Evolutionary conservation across 2,113 vertebrate species (phyloP).

Genomic region (Tichodroma muraria): DNA sequence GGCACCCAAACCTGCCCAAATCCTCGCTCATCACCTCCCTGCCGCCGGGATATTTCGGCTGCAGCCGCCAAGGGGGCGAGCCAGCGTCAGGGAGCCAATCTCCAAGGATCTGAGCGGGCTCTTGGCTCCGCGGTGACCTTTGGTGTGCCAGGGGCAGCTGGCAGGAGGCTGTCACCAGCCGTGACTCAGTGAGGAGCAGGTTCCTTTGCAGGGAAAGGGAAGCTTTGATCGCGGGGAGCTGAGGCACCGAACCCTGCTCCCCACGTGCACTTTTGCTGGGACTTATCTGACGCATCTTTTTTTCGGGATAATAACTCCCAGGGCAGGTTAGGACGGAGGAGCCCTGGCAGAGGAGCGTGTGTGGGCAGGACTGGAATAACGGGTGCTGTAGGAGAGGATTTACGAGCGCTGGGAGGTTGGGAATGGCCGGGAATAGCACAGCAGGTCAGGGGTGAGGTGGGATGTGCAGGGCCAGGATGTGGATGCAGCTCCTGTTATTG

Average conservation of each 20-base stretch:
- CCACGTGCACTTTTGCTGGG: not conserved
- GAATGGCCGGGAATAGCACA: not conserved
- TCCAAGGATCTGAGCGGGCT: fast-evolving
- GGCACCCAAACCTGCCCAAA: not conserved
- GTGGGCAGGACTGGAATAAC: constrained; percentile 60
- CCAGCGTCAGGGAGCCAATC: fast-evolving
- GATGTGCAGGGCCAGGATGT: fast-evolving
- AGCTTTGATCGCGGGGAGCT: not conserved
- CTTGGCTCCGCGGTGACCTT: not conserved
- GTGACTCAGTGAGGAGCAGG: not conserved
- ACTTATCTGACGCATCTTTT: constrained; percentile 6
- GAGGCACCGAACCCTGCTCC: not conserved
- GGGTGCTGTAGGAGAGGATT: constrained; percentile 37
- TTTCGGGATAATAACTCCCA: not conserved
- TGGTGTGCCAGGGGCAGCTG: not conserved
- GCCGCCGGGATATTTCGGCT: fast-evolving
- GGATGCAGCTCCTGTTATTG: fast-evolving
- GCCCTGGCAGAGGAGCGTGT: not conserved
- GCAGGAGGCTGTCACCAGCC: not conserved
- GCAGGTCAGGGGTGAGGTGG: constrained; percentile 21
- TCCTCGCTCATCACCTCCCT: not conserved
- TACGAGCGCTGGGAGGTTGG: not conserved
- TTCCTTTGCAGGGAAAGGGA: not conserved
- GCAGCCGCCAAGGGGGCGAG: not conserved
- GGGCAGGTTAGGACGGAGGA: constrained; percentile 58